These are phyloP conservation scores for Malthinus flaveolus DNA, from an alignment of 2,888 invertebrate species.

Conservation along the genomic window DNA sequence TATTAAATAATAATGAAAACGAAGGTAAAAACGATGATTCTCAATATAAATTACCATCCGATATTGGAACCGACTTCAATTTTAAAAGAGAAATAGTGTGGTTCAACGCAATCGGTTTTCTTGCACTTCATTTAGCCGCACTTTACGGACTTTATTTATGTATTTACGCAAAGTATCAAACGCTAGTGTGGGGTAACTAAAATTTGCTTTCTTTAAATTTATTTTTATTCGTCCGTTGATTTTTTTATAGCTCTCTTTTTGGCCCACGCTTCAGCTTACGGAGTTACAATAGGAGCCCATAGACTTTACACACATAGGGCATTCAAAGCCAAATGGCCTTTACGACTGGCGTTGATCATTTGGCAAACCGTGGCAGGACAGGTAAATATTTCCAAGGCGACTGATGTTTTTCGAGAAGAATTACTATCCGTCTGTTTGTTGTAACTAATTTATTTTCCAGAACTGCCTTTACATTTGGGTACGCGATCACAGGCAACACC, in stretches of 20 bases:
- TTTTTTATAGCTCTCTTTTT: constrained; percentile 43
- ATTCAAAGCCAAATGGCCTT: constrained; percentile 71
- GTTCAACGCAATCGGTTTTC: constrained; percentile 64
- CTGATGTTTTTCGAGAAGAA: too few species aligned
- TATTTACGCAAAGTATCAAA: constrained; percentile 41
- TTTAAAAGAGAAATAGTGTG: constrained; percentile 62
- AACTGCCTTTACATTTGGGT: constrained; percentile 77
- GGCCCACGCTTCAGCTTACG: constrained; percentile 55
- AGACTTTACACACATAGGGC: constrained; percentile 76
- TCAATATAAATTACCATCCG: constrained; percentile 44
- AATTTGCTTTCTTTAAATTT: constrained; percentile 3
- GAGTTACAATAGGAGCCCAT: constrained; percentile 82
- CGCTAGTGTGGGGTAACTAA: constrained; percentile 53
- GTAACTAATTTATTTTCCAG: constrained; percentile 51
- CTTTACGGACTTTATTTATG: constrained; percentile 54
- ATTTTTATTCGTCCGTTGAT: neutral
- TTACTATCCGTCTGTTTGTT: too few species aligned
- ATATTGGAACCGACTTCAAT: constrained; percentile 58
- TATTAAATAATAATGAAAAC: neutral
- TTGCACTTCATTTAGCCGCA: constrained; percentile 59
- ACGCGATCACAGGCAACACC: constrained; percentile 81
- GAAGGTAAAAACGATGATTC: constrained; percentile 17
- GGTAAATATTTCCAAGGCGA: constrained; percentile 62
- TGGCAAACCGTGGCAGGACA: constrained; percentile 77
- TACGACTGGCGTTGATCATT: constrained; percentile 65